Evolutionary conservation across 2,113 vertebrate species (phyloP).

Genomic region (Callithrix jacchus): DNA sequence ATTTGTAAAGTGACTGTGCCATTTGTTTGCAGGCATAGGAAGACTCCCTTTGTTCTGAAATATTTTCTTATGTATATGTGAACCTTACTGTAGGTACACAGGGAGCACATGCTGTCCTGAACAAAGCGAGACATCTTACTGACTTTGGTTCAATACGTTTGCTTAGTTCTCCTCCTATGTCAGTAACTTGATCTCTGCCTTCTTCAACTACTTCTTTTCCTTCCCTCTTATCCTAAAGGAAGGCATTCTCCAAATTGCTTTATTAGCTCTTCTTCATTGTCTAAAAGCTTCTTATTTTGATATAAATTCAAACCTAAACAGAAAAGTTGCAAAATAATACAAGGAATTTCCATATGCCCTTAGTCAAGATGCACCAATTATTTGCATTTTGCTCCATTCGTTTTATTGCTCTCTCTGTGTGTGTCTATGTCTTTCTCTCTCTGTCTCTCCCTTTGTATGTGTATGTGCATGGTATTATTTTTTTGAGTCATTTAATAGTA

Average conservation of each 20-base stretch:
- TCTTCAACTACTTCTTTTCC: neutral
- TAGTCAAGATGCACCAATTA: neutral
- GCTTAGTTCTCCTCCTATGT: neutral
- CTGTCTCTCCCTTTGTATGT: rapidly evolving
- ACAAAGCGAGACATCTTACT: neutral
- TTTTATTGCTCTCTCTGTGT: neutral
- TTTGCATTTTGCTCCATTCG: constrained; percentile 13
- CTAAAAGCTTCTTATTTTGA: neutral
- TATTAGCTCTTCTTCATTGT: neutral
- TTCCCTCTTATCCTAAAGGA: neutral
- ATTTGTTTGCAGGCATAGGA: constrained; percentile 39
- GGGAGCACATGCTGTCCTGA: neutral
- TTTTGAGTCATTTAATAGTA: constrained; percentile 15
- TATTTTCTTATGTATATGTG: constrained; percentile 24
- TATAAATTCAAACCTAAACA: constrained; percentile 13
- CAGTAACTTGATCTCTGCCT: neutral
- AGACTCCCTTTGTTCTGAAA: neutral
- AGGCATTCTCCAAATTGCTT: neutral
- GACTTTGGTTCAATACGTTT: neutral
- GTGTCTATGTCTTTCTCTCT: neutral
- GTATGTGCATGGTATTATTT: neutral
- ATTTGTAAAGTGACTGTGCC: constrained; percentile 5
- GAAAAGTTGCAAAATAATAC: constrained; percentile 11
- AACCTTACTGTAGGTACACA: neutral
- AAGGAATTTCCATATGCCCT: neutral